Conservation (phyloP, 2,797 vertebrate species). For the Lutjanus argentimaculatus region DNA sequence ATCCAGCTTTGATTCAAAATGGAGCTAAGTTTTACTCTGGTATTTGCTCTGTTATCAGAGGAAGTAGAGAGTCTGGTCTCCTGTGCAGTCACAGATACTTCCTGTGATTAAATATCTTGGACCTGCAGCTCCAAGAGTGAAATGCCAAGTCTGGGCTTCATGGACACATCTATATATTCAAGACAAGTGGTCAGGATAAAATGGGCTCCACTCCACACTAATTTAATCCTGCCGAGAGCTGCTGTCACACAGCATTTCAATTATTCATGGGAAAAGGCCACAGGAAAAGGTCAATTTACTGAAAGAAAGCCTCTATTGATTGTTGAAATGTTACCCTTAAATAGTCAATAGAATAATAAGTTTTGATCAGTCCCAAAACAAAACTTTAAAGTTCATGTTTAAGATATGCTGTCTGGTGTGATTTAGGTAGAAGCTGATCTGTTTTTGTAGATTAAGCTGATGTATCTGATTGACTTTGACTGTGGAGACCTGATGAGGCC, state of each 20-base stretch:
- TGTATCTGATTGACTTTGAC: slow-evolving; percentile 17
- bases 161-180: slow-evolving; percentile 55
- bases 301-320: slow-evolving; percentile 57
- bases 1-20: neutral
- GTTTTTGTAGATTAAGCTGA: slow-evolving; percentile 11
- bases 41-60: slow-evolving; percentile 5
- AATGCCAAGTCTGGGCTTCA: slow-evolving; percentile 63
- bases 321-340: slow-evolving; percentile 63
- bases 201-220: slow-evolving; percentile 56
- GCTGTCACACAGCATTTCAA: slow-evolving; percentile 68
- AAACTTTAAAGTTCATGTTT: slow-evolving; percentile 31
- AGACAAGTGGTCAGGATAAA: slow-evolving; percentile 55
- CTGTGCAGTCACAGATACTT: slow-evolving; percentile 16
- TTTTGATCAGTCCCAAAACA: slow-evolving; percentile 42
- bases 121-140: slow-evolving; percentile 40
- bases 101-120: slow-evolving; percentile 52
- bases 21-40: neutral
- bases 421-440: slow-evolving; percentile 20
- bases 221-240: slow-evolving; percentile 69
- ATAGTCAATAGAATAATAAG: slow-evolving; percentile 32
- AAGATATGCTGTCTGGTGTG: slow-evolving; percentile 17
- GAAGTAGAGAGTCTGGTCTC: slow-evolving; percentile 16
- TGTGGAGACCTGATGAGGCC: neutral
- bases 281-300: slow-evolving; percentile 68
- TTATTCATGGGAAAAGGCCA: slow-evolving; percentile 68